Percentiles rank a stretch among this genome's conserved stretches.
Conservation (phyloP, 2,888 invertebrate species). For the Ophion obscuratus region DNA sequence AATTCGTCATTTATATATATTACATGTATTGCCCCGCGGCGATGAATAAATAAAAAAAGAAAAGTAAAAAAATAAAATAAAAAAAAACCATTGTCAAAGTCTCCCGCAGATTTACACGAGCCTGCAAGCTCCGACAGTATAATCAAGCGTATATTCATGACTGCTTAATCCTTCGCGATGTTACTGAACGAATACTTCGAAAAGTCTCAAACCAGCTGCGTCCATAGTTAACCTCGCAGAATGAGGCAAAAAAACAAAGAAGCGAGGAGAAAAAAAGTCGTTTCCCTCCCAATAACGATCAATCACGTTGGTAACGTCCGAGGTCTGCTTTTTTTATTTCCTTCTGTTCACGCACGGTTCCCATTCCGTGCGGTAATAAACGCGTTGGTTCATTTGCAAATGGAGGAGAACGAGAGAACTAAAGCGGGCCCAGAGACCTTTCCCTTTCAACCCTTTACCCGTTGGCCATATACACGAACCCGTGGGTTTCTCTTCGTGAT, state of each 20-base stretch:
- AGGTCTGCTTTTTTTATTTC: conserved; percentile 22
- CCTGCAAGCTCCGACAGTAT: not conserved
- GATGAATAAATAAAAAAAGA: not conserved
- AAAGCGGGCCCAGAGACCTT: not conserved
- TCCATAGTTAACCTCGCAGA: conserved; percentile 17
- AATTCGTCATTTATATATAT: conserved; percentile 1
- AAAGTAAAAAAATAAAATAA: not conserved
- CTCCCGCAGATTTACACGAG: not conserved
- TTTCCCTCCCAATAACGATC: conserved; percentile 55
- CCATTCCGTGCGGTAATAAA: conserved; percentile 33
- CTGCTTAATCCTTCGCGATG: conserved; percentile 18
- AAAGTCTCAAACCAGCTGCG: conserved; percentile 35
- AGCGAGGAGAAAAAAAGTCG: conserved; percentile 28
- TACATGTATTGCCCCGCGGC: not conserved
- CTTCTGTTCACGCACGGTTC: conserved; percentile 13
- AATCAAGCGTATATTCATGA: conserved; percentile 16
- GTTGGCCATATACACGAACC: conserved; percentile 9
- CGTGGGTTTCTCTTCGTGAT: conserved; percentile 29
- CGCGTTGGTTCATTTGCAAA: conserved; percentile 36
- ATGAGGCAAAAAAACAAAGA: conserved; percentile 10
- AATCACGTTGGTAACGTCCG: conserved; percentile 35
- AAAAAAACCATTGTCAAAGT: not conserved
- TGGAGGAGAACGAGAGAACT: not conserved
- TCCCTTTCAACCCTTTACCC: conserved; percentile 47
- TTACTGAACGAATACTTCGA: conserved; percentile 19